Percentiles rank a stretch among this genome's conserved stretches.
These are phyloP conservation scores for Bucco capensis DNA, from an alignment of 2,113 vertebrate genomes.

Conservation along the genomic window DNA sequence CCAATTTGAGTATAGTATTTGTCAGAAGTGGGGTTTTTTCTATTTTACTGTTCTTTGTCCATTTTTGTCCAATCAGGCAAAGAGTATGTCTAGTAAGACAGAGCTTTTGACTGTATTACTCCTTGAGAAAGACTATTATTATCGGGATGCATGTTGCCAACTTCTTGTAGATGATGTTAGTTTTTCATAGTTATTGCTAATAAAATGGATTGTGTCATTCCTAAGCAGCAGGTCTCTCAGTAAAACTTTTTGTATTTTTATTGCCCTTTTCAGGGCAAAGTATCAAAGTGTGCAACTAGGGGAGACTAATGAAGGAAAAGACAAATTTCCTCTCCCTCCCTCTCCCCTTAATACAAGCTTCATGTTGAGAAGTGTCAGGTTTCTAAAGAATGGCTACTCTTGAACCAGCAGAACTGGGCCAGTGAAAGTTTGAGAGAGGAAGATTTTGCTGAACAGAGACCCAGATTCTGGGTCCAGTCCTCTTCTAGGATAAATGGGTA, in stretches of 20 bases:
- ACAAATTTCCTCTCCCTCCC: neutral
- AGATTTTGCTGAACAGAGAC: neutral
- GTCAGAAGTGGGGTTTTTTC: neutral
- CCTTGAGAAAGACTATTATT: neutral
- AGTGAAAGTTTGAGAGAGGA: neutral
- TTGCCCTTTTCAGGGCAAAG: neutral
- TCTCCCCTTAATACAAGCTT: neutral
- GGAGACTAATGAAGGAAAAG: neutral
- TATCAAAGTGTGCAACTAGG: neutral
- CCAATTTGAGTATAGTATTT: neutral
- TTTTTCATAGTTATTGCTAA: neutral
- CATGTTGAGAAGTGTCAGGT: neutral
- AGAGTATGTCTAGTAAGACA: neutral
- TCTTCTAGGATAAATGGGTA: neutral
- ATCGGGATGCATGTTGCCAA: neutral
- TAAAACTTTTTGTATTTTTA: neutral
- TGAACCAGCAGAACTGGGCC: neutral
- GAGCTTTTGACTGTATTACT: neutral
- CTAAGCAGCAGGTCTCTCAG: neutral
- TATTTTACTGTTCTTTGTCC: neutral
- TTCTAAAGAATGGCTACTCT: neutral
- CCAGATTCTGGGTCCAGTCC: neutral
- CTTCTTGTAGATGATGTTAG: neutral
- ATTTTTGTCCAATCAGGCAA: neutral
- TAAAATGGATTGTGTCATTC: neutral